Conservation (phyloP, 35 echinoderm and acorn worm genomes). For the Ophiothrix spiculata region DNA sequence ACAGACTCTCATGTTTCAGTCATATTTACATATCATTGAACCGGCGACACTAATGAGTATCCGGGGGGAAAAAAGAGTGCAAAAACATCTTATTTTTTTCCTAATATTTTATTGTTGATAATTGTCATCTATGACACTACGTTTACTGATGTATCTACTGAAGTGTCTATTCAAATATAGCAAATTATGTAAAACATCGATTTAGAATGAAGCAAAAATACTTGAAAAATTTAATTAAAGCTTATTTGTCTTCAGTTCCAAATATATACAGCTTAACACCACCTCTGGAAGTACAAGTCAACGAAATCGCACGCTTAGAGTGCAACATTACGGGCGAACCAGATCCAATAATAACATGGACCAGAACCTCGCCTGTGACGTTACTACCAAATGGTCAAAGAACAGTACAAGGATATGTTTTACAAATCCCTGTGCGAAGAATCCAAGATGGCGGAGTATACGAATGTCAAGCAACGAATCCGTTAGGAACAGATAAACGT, state of each 20-base stretch:
- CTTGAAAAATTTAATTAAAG: too few relatives aligned
- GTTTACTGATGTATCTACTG: too few relatives aligned
- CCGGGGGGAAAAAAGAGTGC: too few relatives aligned
- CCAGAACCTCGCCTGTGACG: constrained; percentile 5
- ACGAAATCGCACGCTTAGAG: background rate
- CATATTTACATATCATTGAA: too few relatives aligned
- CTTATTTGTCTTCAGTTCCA: constrained; percentile 19
- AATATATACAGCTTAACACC: constrained; percentile 24
- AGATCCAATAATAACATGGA: constrained; percentile 26
- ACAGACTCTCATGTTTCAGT: too few relatives aligned
- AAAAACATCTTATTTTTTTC: too few relatives aligned
- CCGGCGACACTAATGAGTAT: too few relatives aligned
- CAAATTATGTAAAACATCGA: too few relatives aligned
- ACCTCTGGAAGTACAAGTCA: background rate
- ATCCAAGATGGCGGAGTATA: constrained; percentile 33
- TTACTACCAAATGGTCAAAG: constrained; percentile 5
- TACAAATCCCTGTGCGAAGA: background rate
- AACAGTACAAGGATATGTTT: background rate
- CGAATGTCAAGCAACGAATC: constrained; percentile 37
- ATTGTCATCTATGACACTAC: too few relatives aligned
- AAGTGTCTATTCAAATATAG: too few relatives aligned
- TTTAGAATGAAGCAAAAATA: too few relatives aligned
- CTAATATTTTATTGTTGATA: too few relatives aligned
- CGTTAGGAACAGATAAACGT: constrained; percentile 2
- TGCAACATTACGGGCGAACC: constrained; percentile 52